Evolutionary conservation across 2,888 invertebrate species (phyloP), one percentile per base, ranked within the genome.

Genomic region (Thalpophila matura): DNA sequence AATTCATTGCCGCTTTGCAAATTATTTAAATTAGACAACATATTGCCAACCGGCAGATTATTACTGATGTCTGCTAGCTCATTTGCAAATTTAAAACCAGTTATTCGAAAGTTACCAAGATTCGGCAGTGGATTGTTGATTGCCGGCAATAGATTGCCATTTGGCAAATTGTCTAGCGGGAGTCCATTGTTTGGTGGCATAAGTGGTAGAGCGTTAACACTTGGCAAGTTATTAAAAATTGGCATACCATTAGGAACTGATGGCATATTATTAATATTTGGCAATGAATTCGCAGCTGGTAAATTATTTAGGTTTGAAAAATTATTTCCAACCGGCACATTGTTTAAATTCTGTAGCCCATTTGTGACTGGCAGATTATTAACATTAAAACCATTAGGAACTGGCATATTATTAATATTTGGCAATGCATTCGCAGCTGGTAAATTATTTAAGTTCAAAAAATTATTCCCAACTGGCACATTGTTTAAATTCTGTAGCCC

Each of bases 91-190:
- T 18, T 35, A 5, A 68, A 24, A 14, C 27, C 50, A n/a, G 40
- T 64, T 40, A 56, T 57, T 20, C 10, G 35, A 42, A 68, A 42
- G 0, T 72, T 38, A 33, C 38, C 42, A 0, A 47, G 2, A 38
- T n/a, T 53, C 1, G 59, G 60, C n/a, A 40, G 6, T 33, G 7
- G 10, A 54, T 74, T 80, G 10, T 54, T 73, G 1, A 35, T 72
- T 1, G 45, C 9, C 49, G 66, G 62, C 29, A 63, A 12, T 43
- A 70, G 62, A 33, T 53, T 79, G 35, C 58, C 53, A 29, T 26
- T 7, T 45, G 64, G 47, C 6, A 69, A 54, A 64, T 61, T 71
- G 29, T 61, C 76, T 6, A n/a, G 2, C 33, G 29, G 31, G 26
- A 56, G 6, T 9, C 9, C 16, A 7, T 31, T 55, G 0, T 2